Conservation (phyloP, 1,140 invertebrate genomes). For the Drosophila sp. region DNA sequence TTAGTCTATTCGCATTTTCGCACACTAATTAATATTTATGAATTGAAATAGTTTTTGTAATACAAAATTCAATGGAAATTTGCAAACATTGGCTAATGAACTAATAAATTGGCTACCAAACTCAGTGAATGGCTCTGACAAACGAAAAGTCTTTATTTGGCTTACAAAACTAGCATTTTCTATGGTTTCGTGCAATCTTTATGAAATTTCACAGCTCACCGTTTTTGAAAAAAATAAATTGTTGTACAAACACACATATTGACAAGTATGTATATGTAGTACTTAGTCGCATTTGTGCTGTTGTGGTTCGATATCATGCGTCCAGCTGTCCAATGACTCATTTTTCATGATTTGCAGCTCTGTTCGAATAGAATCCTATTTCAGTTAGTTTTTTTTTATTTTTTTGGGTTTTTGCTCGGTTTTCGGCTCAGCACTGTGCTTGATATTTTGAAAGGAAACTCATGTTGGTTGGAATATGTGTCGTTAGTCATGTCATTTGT, state of each 20-base stretch:
- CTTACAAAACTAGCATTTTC: conserved; percentile 10
- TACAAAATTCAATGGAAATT: neutral
- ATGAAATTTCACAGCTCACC: conserved; percentile 3
- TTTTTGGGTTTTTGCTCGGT: conserved; percentile 1
- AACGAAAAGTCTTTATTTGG: neutral
- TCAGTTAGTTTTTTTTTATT: too few relatives aligned
- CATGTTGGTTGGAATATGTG: conserved; percentile 35
- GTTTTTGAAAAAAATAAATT: neutral
- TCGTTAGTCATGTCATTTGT: conserved; percentile 41
- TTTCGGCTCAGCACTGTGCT: conserved; percentile 19
- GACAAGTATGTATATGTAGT: neutral
- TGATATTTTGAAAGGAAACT: conserved; percentile 44
- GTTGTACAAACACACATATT: neutral
- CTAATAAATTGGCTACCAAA: too few relatives aligned
- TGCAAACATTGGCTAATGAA: conserved; percentile 11
- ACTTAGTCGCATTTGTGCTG: conserved; percentile 5
- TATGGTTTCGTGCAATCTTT: conserved; percentile 26
- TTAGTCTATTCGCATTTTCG: neutral
- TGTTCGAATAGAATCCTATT: conserved; percentile 31
- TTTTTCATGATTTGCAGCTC: conserved; percentile 59
- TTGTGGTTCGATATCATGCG: conserved; percentile 37
- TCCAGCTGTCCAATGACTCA: conserved; percentile 45
- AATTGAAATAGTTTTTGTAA: neutral
- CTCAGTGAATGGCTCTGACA: neutral
- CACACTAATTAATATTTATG: neutral